Conservation (phyloP, 2,888 invertebrate genomes). For the Leuctra nigra region DNA sequence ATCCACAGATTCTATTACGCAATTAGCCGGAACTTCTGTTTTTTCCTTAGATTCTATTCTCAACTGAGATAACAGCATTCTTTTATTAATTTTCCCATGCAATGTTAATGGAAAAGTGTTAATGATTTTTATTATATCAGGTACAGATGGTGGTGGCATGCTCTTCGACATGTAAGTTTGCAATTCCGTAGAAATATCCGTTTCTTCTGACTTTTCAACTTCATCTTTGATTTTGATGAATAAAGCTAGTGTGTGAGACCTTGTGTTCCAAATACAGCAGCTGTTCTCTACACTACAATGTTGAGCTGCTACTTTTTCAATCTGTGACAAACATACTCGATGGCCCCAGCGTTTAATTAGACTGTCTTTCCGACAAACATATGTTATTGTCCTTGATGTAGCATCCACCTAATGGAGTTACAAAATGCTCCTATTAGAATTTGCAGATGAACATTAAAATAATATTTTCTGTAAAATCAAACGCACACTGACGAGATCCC, state of each 20-base stretch:
- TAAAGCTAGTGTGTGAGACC: slow-evolving; percentile 44
- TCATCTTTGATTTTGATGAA: slow-evolving; percentile 41
- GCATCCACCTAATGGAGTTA: too few species aligned
- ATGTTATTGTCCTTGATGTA: too few species aligned
- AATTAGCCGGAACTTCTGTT: too few species aligned
- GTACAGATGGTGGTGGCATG: slow-evolving; percentile 34
- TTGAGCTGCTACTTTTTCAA: slow-evolving; percentile 47
- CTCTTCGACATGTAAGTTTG: slow-evolving; percentile 9
- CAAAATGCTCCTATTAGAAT: too few species aligned
- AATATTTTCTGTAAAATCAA: not conserved
- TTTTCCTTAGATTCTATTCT: not conserved
- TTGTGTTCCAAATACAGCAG: slow-evolving; percentile 49
- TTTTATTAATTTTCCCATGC: slow-evolving; percentile 63
- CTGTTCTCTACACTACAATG: slow-evolving; percentile 46
- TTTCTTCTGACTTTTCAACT: too few species aligned
- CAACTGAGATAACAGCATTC: slow-evolving; percentile 23
- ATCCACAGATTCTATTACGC: too few species aligned
- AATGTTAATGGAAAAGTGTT: slow-evolving; percentile 52
- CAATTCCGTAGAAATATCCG: not conserved
- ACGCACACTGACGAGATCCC: slow-evolving; percentile 57
- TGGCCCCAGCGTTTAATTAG: slow-evolving; percentile 71
- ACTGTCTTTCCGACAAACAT: slow-evolving; percentile 60
- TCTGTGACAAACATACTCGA: slow-evolving; percentile 52
- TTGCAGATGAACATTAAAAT: slow-evolving; percentile 8
- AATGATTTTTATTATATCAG: slow-evolving; percentile 57